Percentiles rank a stretch among this genome's conserved stretches.
phyloP scores from a whole-genome alignment of 2,888 invertebrate genomes.

The Dioctria linearis region DNA sequence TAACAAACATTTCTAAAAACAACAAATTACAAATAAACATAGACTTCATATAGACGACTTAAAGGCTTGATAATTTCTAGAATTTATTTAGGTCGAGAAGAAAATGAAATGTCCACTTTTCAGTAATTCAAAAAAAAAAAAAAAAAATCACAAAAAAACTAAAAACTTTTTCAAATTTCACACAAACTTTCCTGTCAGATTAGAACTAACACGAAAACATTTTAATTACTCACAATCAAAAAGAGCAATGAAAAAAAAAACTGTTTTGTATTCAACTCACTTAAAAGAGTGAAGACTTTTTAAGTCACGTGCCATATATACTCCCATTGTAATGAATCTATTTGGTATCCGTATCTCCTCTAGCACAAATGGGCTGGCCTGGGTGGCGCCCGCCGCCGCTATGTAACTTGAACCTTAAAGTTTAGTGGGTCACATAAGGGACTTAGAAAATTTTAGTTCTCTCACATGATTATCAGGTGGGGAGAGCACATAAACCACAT shows the following conservation, averaged over 20 bases:
- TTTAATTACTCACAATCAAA: background rate
- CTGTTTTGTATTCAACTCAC: slow-evolving; percentile 24
- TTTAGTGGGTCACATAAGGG: slow-evolving; percentile 40
- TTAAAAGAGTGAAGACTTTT: slow-evolving; percentile 1
- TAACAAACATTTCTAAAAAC: too few species aligned
- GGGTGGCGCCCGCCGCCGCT: background rate
- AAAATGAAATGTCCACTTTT: too few species aligned
- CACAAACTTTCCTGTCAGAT: background rate
- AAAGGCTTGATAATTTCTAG: too few species aligned
- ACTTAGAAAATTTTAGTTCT: background rate
- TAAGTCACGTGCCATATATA: slow-evolving; percentile 30
- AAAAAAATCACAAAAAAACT: too few species aligned
- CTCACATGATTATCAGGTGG: slow-evolving; percentile 21
- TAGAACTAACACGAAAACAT: background rate
- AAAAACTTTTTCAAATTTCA: too few species aligned
- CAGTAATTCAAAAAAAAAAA: too few species aligned
- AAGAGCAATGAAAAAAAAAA: background rate
- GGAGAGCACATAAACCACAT: slow-evolving; percentile 48
- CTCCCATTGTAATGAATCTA: slow-evolving; percentile 38
- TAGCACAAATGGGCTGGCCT: too few species aligned
- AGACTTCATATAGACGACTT: too few species aligned
- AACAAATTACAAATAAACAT: too few species aligned
- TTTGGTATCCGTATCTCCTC: background rate
- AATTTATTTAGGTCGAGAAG: too few species aligned
- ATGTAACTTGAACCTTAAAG: slow-evolving; percentile 34